Conservation (phyloP, 2,888 invertebrate species). For the Calliphora vomitoria region DNA sequence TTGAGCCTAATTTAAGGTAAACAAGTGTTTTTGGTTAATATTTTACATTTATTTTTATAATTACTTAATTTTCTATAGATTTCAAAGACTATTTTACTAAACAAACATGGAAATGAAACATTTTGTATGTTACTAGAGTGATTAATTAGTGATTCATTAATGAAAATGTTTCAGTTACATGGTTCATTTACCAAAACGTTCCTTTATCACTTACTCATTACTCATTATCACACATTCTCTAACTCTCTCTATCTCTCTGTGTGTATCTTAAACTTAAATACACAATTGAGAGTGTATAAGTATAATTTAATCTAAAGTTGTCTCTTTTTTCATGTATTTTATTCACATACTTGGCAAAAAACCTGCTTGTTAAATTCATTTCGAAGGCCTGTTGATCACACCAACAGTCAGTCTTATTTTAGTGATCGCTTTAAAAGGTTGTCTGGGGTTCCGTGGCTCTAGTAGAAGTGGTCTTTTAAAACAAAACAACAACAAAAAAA, state of each 20-base stretch:
- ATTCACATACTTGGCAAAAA: conserved; percentile 31
- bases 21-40: not conserved
- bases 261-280: too few species aligned
- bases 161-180: not conserved
- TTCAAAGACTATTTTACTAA: not conserved
- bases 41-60: not conserved
- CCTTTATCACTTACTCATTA: conserved; percentile 36
- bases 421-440: conserved; percentile 68
- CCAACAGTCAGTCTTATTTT: conserved; percentile 66
- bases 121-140: too few species aligned
- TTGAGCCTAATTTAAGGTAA: too few species aligned
- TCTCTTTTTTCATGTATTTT: conserved; percentile 6
- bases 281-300: not conserved
- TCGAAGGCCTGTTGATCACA: conserved; percentile 47
- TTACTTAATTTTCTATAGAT: conserved; percentile 1
- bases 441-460: conserved; percentile 12
- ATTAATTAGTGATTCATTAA: conserved; percentile 58
- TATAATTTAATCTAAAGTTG: conserved; percentile 7
- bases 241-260: not conserved
- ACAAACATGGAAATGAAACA: not conserved
- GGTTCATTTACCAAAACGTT: conserved; percentile 61
- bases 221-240: conserved; percentile 41
- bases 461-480: not conserved
- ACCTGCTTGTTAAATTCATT: conserved; percentile 62
- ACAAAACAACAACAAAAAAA: conserved; percentile 42